A percentile compares a stretch with the other conserved stretches of the same genome.
These are phyloP conservation scores for Leptoclinus maculatus DNA, from an alignment of 2,797 vertebrate species.

Conservation along the genomic window DNA sequence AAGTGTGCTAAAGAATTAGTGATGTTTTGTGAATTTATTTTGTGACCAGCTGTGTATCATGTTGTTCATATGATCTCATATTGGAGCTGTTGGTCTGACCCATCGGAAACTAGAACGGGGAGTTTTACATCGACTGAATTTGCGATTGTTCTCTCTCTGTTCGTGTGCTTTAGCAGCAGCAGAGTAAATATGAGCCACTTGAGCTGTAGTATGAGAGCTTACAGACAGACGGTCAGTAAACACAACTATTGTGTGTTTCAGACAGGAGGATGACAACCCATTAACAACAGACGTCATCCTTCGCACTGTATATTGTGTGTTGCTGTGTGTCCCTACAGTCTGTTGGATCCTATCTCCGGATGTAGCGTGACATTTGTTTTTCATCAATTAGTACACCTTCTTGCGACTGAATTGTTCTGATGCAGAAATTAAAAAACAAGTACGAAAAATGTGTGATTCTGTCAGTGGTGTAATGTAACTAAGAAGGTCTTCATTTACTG, in stretches of 20 bases:
- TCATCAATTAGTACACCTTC: neutral
- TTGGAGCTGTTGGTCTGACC: neutral
- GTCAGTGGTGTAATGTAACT: neutral
- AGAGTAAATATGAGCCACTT: slow-evolving; percentile 7
- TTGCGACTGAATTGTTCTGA: neutral
- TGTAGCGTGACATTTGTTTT: neutral
- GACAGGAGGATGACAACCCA: neutral
- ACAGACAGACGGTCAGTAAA: slow-evolving; percentile 5
- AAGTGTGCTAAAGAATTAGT: too few relatives aligned
- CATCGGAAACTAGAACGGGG: neutral
- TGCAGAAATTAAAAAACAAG: neutral
- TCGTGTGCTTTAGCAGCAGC: neutral
- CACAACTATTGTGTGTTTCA: slow-evolving; percentile 6
- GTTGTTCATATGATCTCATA: neutral
- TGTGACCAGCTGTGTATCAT: neutral
- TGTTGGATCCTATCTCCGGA: neutral
- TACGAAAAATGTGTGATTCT: neutral
- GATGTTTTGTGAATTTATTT: neutral
- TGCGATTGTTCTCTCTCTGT: neutral
- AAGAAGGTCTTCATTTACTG: too few relatives aligned
- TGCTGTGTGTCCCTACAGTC: neutral
- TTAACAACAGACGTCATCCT: neutral
- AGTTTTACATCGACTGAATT: neutral
- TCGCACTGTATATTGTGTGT: neutral
- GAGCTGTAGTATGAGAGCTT: neutral